phyloP scores from a whole-genome alignment of 2,888 invertebrate genomes.

The Noctua janthe region DNA sequence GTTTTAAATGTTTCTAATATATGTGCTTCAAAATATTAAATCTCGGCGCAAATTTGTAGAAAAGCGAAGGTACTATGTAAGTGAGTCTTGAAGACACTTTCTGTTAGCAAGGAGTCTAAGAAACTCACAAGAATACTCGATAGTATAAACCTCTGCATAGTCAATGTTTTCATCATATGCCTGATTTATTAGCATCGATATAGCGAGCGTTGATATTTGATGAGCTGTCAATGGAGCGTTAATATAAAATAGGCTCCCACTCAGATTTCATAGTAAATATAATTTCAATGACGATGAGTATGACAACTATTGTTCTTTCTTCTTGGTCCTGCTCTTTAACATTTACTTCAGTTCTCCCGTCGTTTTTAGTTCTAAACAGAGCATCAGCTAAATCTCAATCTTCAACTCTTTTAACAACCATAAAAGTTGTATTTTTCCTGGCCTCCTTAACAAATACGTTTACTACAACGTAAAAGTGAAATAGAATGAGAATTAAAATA shows the following conservation, averaged over 20 bases:
- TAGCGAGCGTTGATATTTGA: constrained; percentile 20
- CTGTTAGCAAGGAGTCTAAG: constrained; percentile 13
- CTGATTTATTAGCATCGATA: constrained; percentile 22
- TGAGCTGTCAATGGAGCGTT: constrained; percentile 18
- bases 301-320: not conserved
- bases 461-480: not conserved
- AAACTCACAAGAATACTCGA: constrained; percentile 18
- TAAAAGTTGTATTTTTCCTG: not conserved
- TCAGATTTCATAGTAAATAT: not conserved
- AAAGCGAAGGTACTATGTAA: not conserved
- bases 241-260: constrained; percentile 10
- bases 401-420: not conserved
- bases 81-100: constrained; percentile 1
- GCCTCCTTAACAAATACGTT: not conserved
- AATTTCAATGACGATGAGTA: not conserved
- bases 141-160: constrained; percentile 7
- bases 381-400: not conserved
- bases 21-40: constrained; percentile 18
- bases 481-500: not conserved
- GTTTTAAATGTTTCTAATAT: constrained; percentile 24
- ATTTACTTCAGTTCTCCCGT: not conserved
- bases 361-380: not conserved
- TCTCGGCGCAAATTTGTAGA: not conserved
- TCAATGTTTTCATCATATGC: constrained; percentile 38
- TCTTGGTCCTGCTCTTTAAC: not conserved